A percentile compares a stretch with the other conserved stretches of the same genome.
Conservation (phyloP, 2,113 vertebrate genomes). For the Zosterops pallidus region DNA sequence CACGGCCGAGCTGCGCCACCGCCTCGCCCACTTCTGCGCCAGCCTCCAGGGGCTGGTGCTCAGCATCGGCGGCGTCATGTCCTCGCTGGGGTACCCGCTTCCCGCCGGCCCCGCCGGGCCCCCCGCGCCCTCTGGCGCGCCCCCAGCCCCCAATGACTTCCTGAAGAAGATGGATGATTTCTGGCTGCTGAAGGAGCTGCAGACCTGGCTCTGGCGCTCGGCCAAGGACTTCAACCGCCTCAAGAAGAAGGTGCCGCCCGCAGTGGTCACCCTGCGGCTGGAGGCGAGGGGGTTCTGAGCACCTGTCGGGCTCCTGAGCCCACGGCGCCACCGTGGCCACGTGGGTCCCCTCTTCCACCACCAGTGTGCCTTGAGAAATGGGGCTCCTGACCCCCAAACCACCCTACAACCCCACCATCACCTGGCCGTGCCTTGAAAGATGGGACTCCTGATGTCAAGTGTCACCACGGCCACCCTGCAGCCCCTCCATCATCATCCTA, state of each 20-base stretch:
- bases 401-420: not conserved
- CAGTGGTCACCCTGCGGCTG: conserved; percentile 69
- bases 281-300: conserved; percentile 72
- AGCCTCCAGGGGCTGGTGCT: conserved; percentile 91
- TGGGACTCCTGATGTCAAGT: not conserved
- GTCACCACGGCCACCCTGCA: not conserved
- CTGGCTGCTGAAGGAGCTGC: conserved; percentile 95
- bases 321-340: rapidly evolving
- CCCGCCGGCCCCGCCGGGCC: conserved; percentile 66
- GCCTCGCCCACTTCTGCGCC: conserved; percentile 90
- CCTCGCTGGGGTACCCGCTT: conserved; percentile 84
- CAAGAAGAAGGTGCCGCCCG: conserved; percentile 83
- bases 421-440: not conserved
- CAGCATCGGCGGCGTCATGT: conserved; percentile 92
- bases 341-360: not conserved
- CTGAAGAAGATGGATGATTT: conserved; percentile 95
- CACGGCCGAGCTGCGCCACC: conserved; percentile 87
- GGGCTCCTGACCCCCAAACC: not conserved
- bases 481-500: not conserved
- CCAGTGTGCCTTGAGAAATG: not conserved
- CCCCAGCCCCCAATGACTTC: conserved; percentile 85
- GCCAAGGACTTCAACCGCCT: conserved; percentile 97
- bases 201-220: conserved; percentile 96
- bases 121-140: conserved; percentile 21
- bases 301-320: not conserved